Evolutionary conservation across 2,888 invertebrate species (phyloP), one percentile per base, ranked within the genome.

Genomic region (Eumerus sabulonum): DNA sequence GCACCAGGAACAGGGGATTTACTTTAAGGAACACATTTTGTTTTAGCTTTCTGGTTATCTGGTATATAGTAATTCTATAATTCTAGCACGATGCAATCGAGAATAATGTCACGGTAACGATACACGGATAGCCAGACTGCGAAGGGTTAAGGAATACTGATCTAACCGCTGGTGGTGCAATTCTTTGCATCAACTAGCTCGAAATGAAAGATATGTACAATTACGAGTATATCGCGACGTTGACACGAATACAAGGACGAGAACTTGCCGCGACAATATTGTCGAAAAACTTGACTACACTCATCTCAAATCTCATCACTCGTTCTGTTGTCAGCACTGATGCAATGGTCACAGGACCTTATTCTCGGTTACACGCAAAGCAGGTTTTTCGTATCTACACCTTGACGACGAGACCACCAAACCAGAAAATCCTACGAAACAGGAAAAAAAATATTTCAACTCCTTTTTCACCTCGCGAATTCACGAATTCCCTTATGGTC

Each of bases 221-320:
- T 56, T 72, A 66, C 66, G 51, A 77, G 56, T 72, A 57, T 62
- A 67, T 56, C 44, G 48, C 66, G 38, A 53, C 66, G 72, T 60
- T 66, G 60, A 72, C 68, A 79, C 73, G 68, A 77, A 73, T 68
- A 68, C 77, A 79, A 73, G 67, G 73, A 79, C 68, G 73, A 73
- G 59, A 73, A 79, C 57, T 54, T 73, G 53, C 63, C 68, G 77
- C 73, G 77, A 79, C 67, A 47, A 67, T 67, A 7, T 4, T 27
- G 56, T 72, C 67, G 77, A 73, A 73, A 68, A 79, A 72, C 66
- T 77, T 40, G 56, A 42, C 14, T 64, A 70, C 54, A 60, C 54
- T 71, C 56, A 51, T 59, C 56, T 48, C 54, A 68, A 45, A 40
- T 27, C 27, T 27, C 40, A 56, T 27, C 45, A 47, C 40, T 36